Percentiles rank a stretch among this genome's conserved stretches.
Evolutionary conservation across 2,113 vertebrate species (phyloP).

Genomic region (Bufo gargarizans): DNA sequence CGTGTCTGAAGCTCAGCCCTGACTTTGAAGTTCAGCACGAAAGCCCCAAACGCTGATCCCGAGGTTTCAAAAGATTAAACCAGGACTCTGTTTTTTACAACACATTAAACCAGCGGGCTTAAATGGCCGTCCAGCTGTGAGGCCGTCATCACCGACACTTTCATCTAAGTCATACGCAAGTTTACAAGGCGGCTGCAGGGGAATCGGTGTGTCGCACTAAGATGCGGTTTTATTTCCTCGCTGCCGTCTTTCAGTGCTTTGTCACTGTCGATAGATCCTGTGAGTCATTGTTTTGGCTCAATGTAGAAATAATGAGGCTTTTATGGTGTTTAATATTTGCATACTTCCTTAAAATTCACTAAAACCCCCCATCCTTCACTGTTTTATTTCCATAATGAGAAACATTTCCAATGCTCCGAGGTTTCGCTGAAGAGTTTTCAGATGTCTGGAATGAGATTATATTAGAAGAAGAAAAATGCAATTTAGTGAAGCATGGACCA

Average conservation of each 20-base stretch:
- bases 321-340: not conserved
- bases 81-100: constrained; percentile 74
- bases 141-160: constrained; percentile 71
- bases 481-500: not conserved
- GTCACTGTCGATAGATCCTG: not conserved
- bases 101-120: constrained; percentile 75
- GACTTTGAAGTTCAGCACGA: constrained; percentile 76
- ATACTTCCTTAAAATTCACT: not conserved
- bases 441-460: not conserved
- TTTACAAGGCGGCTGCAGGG: constrained; percentile 51
- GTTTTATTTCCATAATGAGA: constrained; percentile 3
- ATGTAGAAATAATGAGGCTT: constrained; percentile 1
- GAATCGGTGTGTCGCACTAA: not conserved
- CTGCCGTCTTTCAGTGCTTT: not conserved
- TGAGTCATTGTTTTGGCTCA: constrained; percentile 1
- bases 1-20: constrained; percentile 69
- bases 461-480: not conserved
- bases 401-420: not conserved
- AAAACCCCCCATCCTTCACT: not conserved
- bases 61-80: constrained; percentile 78
- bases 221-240: not conserved
- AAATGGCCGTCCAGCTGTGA: constrained; percentile 74
- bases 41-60: constrained; percentile 76
- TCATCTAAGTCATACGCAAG: constrained; percentile 72
- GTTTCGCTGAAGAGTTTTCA: not conserved